Base-by-base conservation (phyloP, 1,140 invertebrate species). In the Dinoponera quadriceps region DNA sequence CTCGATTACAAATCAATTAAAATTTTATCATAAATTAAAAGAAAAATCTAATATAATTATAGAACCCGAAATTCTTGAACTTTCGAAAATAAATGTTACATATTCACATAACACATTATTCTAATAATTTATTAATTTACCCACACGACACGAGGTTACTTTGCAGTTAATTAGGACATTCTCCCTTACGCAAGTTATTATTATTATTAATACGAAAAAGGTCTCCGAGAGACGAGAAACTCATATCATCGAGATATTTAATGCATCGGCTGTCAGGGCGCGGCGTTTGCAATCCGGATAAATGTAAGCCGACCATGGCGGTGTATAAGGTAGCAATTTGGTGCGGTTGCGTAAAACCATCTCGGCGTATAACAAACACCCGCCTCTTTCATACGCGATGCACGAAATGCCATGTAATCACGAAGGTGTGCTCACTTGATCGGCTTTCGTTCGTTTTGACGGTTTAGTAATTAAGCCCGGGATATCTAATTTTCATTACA, bases 361-460 rank as follows among this genome's bases (percentile, higher is more conserved):
- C 51, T 44, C 3, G 7, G 0, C 1, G 22, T 44, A 25, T 54
- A 27, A 68, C 7, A 65, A 33, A 65, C 22, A 65, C 22, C 9
- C 16, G 48, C 22, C 22, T 68, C 22, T 78, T 55, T 57, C 9
- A 20, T 44, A 38, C 2, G 4, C 4, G 16, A 27, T 71, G 20
- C 27, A 66, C 18, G 22, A 68, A 22, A 55, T 59, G 25, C 49
- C 14, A 20, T 33, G 49, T 69, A 78, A 66, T 77, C 18, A 68
- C 14, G 22, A 22, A 69, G 9, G 14, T 55, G 29, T 69, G 18
- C 18, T 20, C 14, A 18, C 14, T 3, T 29, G 49, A 80, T 69
- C 27, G 51, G 54, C 66, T 69, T 80, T 80, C 63, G 2, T 80
- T 11, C 22, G 51, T 22, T 80, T 59, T 71, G 65, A 71, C n/a